Evolutionary conservation across 2,113 vertebrate species (phyloP).

Genomic region (Pandion haliaetus): DNA sequence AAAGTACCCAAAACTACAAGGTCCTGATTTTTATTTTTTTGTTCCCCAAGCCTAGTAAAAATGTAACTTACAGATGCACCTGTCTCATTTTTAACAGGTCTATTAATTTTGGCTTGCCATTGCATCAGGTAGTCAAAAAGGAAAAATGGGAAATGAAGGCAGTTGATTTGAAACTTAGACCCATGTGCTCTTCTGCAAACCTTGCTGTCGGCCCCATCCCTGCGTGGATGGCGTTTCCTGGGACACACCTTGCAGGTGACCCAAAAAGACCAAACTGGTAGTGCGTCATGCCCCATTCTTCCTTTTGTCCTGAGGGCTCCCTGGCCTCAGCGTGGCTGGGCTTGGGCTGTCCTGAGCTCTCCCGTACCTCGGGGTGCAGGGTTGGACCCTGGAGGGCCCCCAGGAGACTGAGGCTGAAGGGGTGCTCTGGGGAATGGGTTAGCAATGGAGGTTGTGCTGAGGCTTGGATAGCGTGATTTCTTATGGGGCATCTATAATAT

Average conservation of each 20-base stretch:
- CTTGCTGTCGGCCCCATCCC: not conserved
- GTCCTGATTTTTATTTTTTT: not conserved
- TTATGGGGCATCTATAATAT: fast-evolving
- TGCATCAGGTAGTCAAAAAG: not conserved
- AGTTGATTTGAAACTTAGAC: not conserved
- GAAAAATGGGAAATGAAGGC: not conserved
- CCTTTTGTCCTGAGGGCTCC: not conserved
- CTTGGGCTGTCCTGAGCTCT: not conserved
- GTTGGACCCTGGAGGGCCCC: not conserved
- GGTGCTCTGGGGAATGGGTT: not conserved
- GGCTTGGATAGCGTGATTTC: not conserved
- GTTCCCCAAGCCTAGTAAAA: not conserved
- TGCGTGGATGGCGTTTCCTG: not conserved
- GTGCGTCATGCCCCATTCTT: not conserved
- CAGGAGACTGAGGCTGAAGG: not conserved
- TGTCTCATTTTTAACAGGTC: not conserved
- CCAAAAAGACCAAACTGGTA: not conserved
- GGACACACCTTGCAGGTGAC: not conserved
- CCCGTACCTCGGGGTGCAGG: not conserved
- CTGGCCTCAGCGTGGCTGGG: not conserved
- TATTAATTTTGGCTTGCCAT: not conserved
- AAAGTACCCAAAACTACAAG: not conserved
- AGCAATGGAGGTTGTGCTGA: not conserved
- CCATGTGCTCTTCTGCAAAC: not conserved
- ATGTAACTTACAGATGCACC: not conserved